Percentiles rank a stretch among this genome's conserved stretches.
Evolutionary conservation across 1,140 invertebrate genomes (phyloP).

Genomic region (Zaprionus camerounensis): DNA sequence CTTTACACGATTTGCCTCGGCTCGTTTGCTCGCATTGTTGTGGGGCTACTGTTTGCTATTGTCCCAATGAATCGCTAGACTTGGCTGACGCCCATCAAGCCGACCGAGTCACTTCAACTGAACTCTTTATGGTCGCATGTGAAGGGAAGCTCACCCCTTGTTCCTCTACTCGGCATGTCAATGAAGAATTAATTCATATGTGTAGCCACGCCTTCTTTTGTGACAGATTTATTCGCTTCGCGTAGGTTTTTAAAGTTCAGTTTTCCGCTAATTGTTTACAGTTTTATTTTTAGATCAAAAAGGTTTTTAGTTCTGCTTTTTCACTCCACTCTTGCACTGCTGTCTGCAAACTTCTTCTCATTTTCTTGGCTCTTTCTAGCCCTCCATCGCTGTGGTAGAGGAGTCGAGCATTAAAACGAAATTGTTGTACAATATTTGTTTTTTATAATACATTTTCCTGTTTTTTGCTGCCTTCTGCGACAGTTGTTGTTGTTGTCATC

Average conservation of each 20-base stretch:
- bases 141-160: neutral
- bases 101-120: constrained; percentile 42
- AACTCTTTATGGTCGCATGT: constrained; percentile 40
- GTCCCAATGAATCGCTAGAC: constrained; percentile 53
- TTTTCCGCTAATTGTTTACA: neutral
- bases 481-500: constrained; percentile 16
- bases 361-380: neutral
- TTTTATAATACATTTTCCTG: constrained; percentile 73
- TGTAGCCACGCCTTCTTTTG: constrained; percentile 8
- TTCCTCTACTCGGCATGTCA: neutral
- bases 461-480: constrained; percentile 52
- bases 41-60: constrained; percentile 30
- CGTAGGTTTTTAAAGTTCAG: neutral
- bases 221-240: constrained; percentile 15
- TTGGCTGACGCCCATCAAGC: constrained; percentile 24
- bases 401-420: constrained; percentile 57
- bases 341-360: neutral
- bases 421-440: constrained; percentile 75
- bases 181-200: constrained; percentile 20
- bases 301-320: neutral
- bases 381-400: neutral
- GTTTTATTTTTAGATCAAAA: neutral
- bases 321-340: neutral
- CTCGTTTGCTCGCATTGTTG: constrained; percentile 37
- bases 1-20: constrained; percentile 36